Evolutionary conservation across 2,797 vertebrate species (phyloP).

Genomic region (Choloepus didactylus): DNA sequence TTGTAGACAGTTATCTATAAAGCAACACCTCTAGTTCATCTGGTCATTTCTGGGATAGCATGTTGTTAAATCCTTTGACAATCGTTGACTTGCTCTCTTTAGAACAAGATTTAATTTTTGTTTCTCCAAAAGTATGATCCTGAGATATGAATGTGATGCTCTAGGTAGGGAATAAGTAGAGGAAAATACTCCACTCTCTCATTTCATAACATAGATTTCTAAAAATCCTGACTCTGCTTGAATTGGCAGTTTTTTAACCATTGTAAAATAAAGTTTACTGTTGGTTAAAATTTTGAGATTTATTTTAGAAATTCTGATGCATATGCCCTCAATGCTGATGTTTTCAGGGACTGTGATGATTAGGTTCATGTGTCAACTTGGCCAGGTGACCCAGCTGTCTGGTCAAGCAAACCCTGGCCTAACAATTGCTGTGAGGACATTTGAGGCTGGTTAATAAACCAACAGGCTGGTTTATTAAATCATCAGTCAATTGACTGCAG

Average conservation of each 20-base stretch:
- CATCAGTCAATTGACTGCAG: no score
- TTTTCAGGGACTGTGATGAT: not conserved
- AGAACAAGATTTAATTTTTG: not conserved
- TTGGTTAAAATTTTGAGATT: conserved; percentile 37
- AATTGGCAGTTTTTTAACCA: not conserved
- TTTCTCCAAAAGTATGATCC: not conserved
- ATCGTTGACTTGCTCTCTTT: not conserved
- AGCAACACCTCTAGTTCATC: not conserved
- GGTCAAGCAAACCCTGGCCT: no score
- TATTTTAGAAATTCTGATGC: not conserved
- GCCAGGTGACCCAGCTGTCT: no score
- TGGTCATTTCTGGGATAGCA: not conserved
- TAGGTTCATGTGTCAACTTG: not conserved
- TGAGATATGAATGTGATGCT: not conserved
- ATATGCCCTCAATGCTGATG: not conserved
- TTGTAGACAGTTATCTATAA: not conserved
- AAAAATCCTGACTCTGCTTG: not conserved
- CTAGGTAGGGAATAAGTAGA: not conserved
- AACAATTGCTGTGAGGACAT: no score
- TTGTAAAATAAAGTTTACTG: not conserved
- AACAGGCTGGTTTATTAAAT: no score
- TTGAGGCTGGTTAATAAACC: no score
- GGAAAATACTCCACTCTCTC: not conserved
- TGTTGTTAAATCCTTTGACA: not conserved
- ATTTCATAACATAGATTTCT: not conserved